Conservation (phyloP, 2,113 vertebrate genomes). For the Arizona elegans region DNA sequence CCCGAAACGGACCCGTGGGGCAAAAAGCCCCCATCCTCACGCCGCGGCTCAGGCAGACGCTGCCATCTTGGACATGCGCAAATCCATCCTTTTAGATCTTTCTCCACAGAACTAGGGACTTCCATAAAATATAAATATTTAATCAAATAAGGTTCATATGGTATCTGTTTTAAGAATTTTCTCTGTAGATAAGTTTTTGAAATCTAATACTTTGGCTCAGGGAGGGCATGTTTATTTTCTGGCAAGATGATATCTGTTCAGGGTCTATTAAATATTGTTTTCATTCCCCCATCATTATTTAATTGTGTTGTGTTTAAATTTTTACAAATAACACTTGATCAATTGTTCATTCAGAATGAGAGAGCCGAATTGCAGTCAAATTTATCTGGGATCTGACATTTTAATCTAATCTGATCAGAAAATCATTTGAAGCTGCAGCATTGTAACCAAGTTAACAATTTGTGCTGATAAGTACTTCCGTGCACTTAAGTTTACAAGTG, state of each 20-base stretch:
- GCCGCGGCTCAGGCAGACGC: no score
- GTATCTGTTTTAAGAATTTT: background rate
- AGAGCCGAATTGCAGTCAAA: background rate
- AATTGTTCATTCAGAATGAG: background rate
- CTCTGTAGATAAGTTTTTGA: background rate
- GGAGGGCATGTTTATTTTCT: background rate
- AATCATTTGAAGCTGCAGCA: background rate
- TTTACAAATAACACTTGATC: background rate
- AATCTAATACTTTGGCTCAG: background rate
- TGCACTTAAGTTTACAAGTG: background rate
- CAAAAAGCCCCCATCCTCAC: no score
- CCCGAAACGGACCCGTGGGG: no score
- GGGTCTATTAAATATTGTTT: background rate
- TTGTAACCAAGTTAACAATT: background rate
- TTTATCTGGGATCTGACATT: background rate
- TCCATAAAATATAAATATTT: background rate
- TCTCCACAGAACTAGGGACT: background rate
- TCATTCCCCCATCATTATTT: background rate
- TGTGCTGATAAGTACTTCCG: background rate
- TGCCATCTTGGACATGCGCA: no score
- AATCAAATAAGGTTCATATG: background rate
- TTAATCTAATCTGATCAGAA: background rate
- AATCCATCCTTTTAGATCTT: no score
- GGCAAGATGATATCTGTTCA: background rate
- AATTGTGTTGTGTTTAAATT: background rate